Conservation (phyloP, 2,888 invertebrate species). For the Eilema griseolum region DNA sequence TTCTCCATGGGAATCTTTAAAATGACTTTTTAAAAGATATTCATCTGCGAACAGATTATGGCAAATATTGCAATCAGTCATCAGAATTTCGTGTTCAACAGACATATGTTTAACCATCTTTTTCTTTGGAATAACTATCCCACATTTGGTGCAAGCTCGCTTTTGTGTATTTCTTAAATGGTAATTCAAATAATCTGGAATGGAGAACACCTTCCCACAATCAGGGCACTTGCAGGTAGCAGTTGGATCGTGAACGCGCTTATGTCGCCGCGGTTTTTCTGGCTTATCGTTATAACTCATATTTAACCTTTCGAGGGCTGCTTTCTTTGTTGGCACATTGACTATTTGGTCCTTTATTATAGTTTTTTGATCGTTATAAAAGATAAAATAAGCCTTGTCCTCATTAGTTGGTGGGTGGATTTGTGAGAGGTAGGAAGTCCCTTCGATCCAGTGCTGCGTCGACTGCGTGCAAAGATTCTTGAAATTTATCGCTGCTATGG, state of each 20-base stretch:
- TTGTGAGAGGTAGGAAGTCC: slow-evolving; percentile 51
- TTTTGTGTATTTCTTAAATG: slow-evolving; percentile 67
- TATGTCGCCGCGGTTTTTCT: slow-evolving; percentile 20
- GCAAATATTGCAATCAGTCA: slow-evolving; percentile 62
- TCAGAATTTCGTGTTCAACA: slow-evolving; percentile 50
- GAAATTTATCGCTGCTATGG: slow-evolving; percentile 64
- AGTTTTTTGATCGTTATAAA: slow-evolving; percentile 54
- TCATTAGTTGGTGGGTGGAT: slow-evolving; percentile 47
- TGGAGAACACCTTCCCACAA: slow-evolving; percentile 64
- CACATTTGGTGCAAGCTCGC: slow-evolving; percentile 66
- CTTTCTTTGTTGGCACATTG: slow-evolving; percentile 35
- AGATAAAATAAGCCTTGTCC: slow-evolving; percentile 64
- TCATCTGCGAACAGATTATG: slow-evolving; percentile 59
- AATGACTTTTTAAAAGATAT: slow-evolving; percentile 51
- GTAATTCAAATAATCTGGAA: slow-evolving; percentile 59
- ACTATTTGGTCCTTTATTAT: slow-evolving; percentile 56
- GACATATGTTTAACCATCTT: slow-evolving; percentile 63
- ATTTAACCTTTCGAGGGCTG: slow-evolving; percentile 58
- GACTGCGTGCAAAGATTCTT: slow-evolving; percentile 65
- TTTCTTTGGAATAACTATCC: slow-evolving; percentile 56
- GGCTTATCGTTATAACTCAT: slow-evolving; percentile 32
- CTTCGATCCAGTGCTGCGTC: slow-evolving; percentile 62
- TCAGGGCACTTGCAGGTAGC: slow-evolving; percentile 58
- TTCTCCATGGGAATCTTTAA: slow-evolving; percentile 50
- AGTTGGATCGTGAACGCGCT: slow-evolving; percentile 18